phyloP scores from a whole-genome alignment of 1,140 invertebrate species.

The Odontomachus brunneus region DNA sequence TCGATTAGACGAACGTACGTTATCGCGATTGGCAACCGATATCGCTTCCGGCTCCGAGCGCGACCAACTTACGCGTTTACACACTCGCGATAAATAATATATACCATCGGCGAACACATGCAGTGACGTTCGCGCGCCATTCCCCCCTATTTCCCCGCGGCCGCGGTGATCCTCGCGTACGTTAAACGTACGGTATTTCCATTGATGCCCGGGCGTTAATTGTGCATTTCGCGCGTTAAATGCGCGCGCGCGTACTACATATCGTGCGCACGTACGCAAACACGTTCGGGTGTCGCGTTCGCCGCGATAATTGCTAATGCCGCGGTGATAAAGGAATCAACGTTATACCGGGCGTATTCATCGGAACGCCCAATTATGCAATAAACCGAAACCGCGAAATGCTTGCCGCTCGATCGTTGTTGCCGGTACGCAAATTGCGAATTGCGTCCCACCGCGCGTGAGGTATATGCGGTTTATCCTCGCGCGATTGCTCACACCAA shows the following conservation, averaged over 20 bases:
- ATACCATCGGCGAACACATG: background rate
- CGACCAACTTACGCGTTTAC: slow-evolving; percentile 3
- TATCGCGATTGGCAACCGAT: slow-evolving; percentile 20
- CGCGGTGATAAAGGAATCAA: slow-evolving; percentile 79
- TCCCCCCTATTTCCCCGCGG: too few species aligned
- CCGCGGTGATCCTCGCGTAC: background rate
- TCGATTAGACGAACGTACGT: background rate
- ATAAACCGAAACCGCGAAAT: slow-evolving; percentile 79
- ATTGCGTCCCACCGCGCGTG: slow-evolving; percentile 68
- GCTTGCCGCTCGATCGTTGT: slow-evolving; percentile 73
- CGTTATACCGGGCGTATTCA: slow-evolving; percentile 66
- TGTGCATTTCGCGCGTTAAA: slow-evolving; percentile 71
- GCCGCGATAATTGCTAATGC: slow-evolving; percentile 81
- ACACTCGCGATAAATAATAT: background rate
- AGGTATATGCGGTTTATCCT: slow-evolving; percentile 73
- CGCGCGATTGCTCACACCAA: slow-evolving; percentile 27
- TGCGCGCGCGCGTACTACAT: slow-evolving; percentile 35
- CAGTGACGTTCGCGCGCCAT: background rate
- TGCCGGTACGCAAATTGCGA: slow-evolving; percentile 70
- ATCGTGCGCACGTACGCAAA: slow-evolving; percentile 64
- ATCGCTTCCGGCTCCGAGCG: background rate
- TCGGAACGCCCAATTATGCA: slow-evolving; percentile 80
- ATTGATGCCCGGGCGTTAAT: slow-evolving; percentile 63
- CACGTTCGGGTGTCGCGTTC: slow-evolving; percentile 60
- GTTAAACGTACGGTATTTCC: slow-evolving; percentile 9